Conservation (phyloP, 2,113 vertebrate genomes). For the Scophthalmus maximus region DNA sequence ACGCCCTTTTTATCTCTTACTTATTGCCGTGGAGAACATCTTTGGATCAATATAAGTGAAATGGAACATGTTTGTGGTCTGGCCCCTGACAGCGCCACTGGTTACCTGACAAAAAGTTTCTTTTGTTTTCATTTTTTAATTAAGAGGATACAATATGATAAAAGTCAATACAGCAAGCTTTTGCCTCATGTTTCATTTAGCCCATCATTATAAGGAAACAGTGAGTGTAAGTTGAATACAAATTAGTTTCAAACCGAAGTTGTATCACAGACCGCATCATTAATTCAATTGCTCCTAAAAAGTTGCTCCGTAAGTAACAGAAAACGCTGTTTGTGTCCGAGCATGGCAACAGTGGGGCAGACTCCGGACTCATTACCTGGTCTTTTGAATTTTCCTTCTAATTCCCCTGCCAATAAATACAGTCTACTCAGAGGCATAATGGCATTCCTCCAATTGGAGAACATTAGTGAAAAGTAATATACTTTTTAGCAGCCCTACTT, state of each 20-base stretch:
- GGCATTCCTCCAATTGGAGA: constrained; percentile 49
- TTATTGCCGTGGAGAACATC: no score
- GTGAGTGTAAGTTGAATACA: neutral
- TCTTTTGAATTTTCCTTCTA: constrained; percentile 49
- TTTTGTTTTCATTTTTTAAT: no score
- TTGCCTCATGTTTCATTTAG: no score
- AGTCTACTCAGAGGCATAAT: constrained; percentile 52
- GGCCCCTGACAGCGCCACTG: no score
- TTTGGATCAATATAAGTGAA: no score
- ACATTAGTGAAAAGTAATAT: constrained; percentile 60
- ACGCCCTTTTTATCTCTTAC: no score
- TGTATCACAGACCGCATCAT: constrained; percentile 24
- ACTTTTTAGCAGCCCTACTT: constrained; percentile 56
- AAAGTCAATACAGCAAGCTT: no score
- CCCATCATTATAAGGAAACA: neutral
- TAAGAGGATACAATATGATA: no score
- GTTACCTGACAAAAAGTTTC: no score
- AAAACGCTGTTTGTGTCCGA: constrained; percentile 28
- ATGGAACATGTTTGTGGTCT: no score
- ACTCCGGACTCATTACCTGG: constrained; percentile 49
- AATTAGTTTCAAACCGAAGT: constrained; percentile 35
- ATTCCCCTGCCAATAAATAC: constrained; percentile 51
- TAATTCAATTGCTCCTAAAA: constrained; percentile 30
- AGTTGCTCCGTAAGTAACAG: constrained; percentile 45
- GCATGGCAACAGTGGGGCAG: constrained; percentile 14